phyloP scores from a whole-genome alignment of 1,140 invertebrate genomes.

The Pectinophora gossypiella region DNA sequence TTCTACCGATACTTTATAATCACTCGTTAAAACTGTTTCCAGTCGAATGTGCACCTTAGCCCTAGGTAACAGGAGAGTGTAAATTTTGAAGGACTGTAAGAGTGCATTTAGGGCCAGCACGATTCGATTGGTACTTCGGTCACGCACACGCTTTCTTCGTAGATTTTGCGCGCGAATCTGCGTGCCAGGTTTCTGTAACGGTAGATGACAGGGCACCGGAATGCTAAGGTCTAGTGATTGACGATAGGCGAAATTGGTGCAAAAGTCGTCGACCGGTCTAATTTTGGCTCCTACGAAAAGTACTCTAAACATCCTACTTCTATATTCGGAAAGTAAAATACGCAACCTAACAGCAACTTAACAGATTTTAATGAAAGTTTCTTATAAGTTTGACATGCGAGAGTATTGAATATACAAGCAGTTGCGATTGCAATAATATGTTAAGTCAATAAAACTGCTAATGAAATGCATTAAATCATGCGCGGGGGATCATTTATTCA shows the following conservation, averaged over 20 bases:
- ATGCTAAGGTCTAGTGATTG: constrained; percentile 16
- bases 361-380: too few species aligned
- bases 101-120: constrained; percentile 33
- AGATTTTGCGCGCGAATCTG: constrained; percentile 69
- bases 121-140: constrained; percentile 48
- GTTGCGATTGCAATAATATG: not conserved
- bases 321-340: too few species aligned
- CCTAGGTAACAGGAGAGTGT: constrained; percentile 32
- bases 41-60: constrained; percentile 36
- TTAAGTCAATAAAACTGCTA: not conserved
- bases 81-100: constrained; percentile 19
- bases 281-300: too few species aligned
- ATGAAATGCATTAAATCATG: not conserved
- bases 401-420: too few species aligned
- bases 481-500: not conserved
- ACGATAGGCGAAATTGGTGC: not conserved
- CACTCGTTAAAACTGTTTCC: constrained; percentile 17
- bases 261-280: not conserved
- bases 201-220: constrained; percentile 57
- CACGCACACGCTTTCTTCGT: constrained; percentile 69
- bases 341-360: too few species aligned
- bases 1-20: constrained; percentile 36
- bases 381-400: too few species aligned
- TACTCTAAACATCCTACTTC: too few species aligned
- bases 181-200: constrained; percentile 57